Evolutionary conservation across 2,113 vertebrate species (phyloP).

Genomic region (Eudyptes chrysolophus): DNA sequence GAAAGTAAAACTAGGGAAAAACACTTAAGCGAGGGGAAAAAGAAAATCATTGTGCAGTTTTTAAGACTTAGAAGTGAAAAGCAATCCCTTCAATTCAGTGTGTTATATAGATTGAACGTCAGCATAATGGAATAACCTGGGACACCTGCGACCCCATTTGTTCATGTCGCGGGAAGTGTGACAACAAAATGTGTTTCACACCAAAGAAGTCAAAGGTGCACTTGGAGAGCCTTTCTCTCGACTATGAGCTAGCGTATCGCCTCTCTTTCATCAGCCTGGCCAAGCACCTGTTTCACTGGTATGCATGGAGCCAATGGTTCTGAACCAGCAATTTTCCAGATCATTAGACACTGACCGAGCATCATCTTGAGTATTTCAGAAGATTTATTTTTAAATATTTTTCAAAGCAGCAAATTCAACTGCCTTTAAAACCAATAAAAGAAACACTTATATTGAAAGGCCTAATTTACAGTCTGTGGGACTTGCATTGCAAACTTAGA

Average conservation of each 20-base stretch:
- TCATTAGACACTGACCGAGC: background rate
- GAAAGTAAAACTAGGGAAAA: background rate
- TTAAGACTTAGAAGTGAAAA: background rate
- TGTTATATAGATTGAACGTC: background rate
- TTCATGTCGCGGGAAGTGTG: background rate
- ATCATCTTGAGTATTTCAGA: background rate
- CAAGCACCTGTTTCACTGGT: background rate
- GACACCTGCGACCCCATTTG: background rate
- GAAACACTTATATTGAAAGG: background rate
- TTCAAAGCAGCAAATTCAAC: background rate
- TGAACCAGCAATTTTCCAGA: background rate
- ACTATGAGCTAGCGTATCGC: background rate
- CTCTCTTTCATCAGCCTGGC: background rate
- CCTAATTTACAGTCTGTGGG: background rate
- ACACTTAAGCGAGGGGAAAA: background rate
- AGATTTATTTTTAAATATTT: background rate
- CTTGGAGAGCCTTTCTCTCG: background rate
- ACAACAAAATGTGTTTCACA: background rate
- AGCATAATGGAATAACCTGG: background rate
- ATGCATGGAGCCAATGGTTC: background rate
- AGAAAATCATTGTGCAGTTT: background rate
- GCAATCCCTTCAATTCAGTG: background rate
- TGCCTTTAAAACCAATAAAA: background rate
- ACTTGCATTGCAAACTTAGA: background rate
- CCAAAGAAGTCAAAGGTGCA: background rate